Percentiles rank a stretch among this genome's conserved stretches.
Evolutionary conservation across 2,113 vertebrate genomes (phyloP).

Genomic region (Phaethornis superciliosus): DNA sequence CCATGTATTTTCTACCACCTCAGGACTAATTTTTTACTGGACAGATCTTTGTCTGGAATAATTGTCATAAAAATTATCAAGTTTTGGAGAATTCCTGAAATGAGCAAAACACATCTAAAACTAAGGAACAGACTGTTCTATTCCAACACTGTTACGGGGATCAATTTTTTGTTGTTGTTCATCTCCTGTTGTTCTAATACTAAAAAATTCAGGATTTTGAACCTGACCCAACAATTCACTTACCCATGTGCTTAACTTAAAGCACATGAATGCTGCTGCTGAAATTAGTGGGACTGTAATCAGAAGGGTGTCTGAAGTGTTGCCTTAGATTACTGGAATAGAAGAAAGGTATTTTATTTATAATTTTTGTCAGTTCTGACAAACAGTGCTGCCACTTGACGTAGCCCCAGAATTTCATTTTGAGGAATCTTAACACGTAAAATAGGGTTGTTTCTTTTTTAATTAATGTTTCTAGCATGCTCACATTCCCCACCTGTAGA

Average conservation of each 20-base stretch:
- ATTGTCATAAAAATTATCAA: background rate
- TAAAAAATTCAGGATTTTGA: background rate
- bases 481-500: background rate
- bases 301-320: background rate
- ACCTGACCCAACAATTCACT: background rate
- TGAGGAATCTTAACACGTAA: background rate
- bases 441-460: background rate
- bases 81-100: background rate
- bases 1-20: background rate
- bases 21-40: background rate
- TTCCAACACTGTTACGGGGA: background rate
- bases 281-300: background rate
- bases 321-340: background rate
- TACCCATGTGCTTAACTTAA: background rate
- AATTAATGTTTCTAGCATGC: background rate
- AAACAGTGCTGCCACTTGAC: background rate
- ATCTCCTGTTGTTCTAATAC: background rate
- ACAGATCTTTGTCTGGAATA: background rate
- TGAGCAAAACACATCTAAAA: background rate
- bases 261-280: background rate
- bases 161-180: accelerated
- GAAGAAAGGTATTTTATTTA: background rate
- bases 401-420: background rate
- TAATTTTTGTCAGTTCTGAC: background rate
- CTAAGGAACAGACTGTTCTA: background rate